Evolutionary conservation across 2,888 invertebrate genomes (phyloP).

Genomic region (Ormyrus pomaceus): DNA sequence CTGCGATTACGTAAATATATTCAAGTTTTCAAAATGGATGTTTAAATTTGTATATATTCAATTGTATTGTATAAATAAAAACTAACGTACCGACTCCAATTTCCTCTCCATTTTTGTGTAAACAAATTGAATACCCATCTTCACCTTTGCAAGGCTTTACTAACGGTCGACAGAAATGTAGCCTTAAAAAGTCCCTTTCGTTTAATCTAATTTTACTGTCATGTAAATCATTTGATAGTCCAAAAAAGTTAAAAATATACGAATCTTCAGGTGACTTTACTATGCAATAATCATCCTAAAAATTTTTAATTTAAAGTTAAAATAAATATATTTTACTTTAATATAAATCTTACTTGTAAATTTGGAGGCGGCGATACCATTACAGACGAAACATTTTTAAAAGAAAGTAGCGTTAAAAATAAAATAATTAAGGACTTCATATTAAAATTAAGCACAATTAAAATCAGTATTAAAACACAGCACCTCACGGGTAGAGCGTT

Average conservation of each 20-base stretch:
- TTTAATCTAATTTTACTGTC: conserved; percentile 14
- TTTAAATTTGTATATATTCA: background rate
- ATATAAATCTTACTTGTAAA: too few species aligned
- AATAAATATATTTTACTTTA: too few species aligned
- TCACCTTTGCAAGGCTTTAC: conserved; percentile 14
- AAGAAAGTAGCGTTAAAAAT: too few species aligned
- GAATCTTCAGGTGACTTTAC: background rate
- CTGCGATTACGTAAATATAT: background rate
- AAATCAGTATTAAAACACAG: too few species aligned
- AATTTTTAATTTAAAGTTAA: background rate
- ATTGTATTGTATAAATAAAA: background rate
- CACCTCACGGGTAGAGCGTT: too few species aligned
- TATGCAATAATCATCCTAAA: conserved; percentile 5
- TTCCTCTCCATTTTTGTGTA: background rate
- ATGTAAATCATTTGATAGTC: background rate
- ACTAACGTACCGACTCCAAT: conserved; percentile 17
- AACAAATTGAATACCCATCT: conserved; percentile 19
- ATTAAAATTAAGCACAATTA: too few species aligned
- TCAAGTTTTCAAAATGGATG: background rate
- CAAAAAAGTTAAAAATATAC: conserved; percentile 8
- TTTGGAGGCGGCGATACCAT: too few species aligned
- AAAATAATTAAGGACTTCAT: too few species aligned
- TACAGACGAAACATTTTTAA: too few species aligned
- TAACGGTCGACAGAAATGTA: conserved; percentile 28
- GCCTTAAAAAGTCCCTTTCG: background rate